Evolutionary conservation across 2,888 invertebrate species (phyloP), one percentile per base, ranked within the genome.

Genomic region (Phalera bucephala): DNA sequence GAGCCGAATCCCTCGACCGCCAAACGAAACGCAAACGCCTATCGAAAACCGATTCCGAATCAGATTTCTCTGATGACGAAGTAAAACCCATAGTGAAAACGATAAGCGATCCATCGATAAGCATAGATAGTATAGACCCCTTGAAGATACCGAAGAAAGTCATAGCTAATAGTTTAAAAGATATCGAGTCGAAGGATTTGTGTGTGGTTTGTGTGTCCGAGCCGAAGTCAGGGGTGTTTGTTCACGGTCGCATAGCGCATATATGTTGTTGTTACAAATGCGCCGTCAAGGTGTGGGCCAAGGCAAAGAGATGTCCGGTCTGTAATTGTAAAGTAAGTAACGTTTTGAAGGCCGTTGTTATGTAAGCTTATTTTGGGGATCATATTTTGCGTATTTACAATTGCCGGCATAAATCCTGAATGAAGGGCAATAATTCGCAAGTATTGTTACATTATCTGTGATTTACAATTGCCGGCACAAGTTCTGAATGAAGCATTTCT

Each of bases 211-310:
- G 94, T 60, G 87, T 91, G 14, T 71, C 80, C 0, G 91, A 90
- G 31, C 93, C 93, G 0, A 94, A 93, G 65, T 91, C 94, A 35
- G 93, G 93, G 0, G 92, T 93, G 21, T 94, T 94, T 59, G 91
- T 94, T 0, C 94, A 94, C 63, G 93, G 93, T 0, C 82, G 91
- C 27, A 91, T 91, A 36, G 92, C 92, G 0, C 94, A 94, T 43
- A 91, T 93, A 46, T 94, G 93, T 62, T 94, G 94, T 49, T 94
- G 94, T 60, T 94, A 94, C 54, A 91, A 88, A 35, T 94, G 94
- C 69, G 93, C 94, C 0, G 87, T 92, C 25, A 92, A 91, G 57
- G 92, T 93, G 0, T 93, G 94, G 93, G 86, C 87, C 8, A 90
- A 87, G 17, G 90, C 90, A 1, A 92, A 92, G 54, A 76, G 92